phyloP scores from a whole-genome alignment of 2,113 vertebrate species.

The Microtus ochrogaster region DNA sequence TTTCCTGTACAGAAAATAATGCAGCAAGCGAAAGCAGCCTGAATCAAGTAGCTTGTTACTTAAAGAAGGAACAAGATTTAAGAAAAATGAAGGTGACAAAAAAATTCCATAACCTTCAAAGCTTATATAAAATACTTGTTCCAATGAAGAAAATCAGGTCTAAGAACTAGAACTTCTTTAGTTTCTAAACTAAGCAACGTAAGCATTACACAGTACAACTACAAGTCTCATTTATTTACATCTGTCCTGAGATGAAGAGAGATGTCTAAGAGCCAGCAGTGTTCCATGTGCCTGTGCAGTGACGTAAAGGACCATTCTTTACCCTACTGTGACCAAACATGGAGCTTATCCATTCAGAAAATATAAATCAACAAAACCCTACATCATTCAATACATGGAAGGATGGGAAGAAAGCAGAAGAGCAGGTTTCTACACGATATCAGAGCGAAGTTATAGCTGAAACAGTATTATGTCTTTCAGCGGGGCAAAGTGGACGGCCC shows the following conservation, averaged over 20 bases:
- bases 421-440: constrained; percentile 35
- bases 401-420: background rate
- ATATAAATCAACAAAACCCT: background rate
- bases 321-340: background rate
- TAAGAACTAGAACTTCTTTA: constrained; percentile 8
- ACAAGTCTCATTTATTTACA: background rate
- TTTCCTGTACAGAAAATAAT: constrained; percentile 26
- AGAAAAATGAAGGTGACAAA: constrained; percentile 37
- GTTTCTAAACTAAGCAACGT: constrained; percentile 42
- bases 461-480: constrained; percentile 69
- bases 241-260: background rate
- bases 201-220: constrained; percentile 29
- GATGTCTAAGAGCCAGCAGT: background rate
- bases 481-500: constrained; percentile 45
- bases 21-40: background rate
- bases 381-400: constrained; percentile 34
- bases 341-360: constrained; percentile 19
- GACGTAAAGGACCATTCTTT: background rate
- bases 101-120: constrained; percentile 31
- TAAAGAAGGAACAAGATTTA: background rate
- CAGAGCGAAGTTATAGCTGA: constrained; percentile 60
- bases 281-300: background rate
- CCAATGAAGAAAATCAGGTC: background rate
- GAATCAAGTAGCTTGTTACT: background rate
- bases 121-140: background rate